phyloP scores from a whole-genome alignment of 2,113 vertebrate genomes.

The Melanerpes aurifrons region DNA sequence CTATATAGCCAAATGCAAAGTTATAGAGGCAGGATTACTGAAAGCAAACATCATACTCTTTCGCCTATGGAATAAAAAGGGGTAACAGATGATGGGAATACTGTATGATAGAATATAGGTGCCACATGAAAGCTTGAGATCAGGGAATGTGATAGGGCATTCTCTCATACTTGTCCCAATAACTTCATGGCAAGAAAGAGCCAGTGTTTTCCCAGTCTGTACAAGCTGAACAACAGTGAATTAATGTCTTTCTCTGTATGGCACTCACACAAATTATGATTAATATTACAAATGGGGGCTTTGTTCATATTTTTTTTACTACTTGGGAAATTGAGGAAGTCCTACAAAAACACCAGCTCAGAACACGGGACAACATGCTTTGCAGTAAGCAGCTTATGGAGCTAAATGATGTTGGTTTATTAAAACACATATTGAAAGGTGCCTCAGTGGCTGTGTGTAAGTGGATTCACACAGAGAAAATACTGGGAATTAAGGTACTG shows the following conservation, averaged over 20 bases:
- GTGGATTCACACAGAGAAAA: conserved; percentile 12
- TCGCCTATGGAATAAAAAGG: neutral
- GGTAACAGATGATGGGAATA: neutral
- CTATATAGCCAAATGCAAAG: neutral
- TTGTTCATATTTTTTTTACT: neutral
- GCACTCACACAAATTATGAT: neutral
- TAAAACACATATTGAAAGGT: neutral
- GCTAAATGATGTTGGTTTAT: neutral
- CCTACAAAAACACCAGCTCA: neutral
- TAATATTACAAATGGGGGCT: neutral
- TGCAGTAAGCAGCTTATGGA: neutral
- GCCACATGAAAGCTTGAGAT: neutral
- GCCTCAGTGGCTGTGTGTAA: neutral
- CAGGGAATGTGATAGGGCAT: neutral
- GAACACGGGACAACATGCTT: neutral
- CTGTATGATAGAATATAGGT: neutral
- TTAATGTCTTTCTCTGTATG: neutral
- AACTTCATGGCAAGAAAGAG: neutral
- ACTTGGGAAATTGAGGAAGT: neutral
- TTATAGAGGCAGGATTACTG: neutral
- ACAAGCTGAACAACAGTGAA: neutral
- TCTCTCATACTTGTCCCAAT: neutral
- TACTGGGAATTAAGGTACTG: neutral
- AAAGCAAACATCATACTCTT: neutral
- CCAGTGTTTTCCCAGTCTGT: neutral